These are phyloP conservation scores for Holothuria glaberrima DNA, from an alignment of 35 echinoderm and acorn worm species.

Conservation along the genomic window DNA sequence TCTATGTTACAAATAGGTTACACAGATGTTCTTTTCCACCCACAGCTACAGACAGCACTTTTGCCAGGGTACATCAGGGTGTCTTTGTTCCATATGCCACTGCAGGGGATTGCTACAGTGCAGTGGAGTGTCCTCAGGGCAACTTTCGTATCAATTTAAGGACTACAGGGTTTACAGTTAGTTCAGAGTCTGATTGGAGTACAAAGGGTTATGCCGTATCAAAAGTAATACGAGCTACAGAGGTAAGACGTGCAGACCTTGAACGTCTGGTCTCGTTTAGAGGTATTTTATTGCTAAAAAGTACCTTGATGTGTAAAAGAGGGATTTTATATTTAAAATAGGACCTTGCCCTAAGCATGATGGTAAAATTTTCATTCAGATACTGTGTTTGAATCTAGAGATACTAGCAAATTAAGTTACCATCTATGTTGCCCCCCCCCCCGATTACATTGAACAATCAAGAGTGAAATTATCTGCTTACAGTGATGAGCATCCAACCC, in stretches of 20 bases:
- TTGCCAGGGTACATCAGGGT: constrained; percentile 70
- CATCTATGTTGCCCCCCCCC: no score
- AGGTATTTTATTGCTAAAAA: no score
- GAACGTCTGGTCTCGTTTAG: background rate
- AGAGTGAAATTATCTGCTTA: no score
- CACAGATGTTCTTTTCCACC: background rate
- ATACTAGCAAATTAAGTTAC: no score
- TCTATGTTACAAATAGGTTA: no score
- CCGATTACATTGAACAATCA: no score
- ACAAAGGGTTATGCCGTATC: constrained; percentile 79
- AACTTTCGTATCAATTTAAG: constrained; percentile 83
- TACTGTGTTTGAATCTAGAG: no score
- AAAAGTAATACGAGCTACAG: constrained; percentile 69
- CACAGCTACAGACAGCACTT: constrained; percentile 81
- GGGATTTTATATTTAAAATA: no score
- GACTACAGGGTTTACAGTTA: constrained; percentile 81
- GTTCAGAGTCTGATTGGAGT: constrained; percentile 76
- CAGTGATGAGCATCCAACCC: no score
- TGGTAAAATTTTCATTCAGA: no score
- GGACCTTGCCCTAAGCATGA: no score
- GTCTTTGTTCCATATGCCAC: constrained; percentile 88
- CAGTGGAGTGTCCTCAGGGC: constrained; percentile 84
- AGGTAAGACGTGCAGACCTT: constrained; percentile 43
- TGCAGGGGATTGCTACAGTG: constrained; percentile 96
- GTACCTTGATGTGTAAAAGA: background rate